A percentile compares a stretch with the other conserved stretches of the same genome.
These are phyloP conservation scores for Drosophila lacteicornis DNA, from an alignment of 1,140 invertebrate species.

Conservation along the genomic window DNA sequence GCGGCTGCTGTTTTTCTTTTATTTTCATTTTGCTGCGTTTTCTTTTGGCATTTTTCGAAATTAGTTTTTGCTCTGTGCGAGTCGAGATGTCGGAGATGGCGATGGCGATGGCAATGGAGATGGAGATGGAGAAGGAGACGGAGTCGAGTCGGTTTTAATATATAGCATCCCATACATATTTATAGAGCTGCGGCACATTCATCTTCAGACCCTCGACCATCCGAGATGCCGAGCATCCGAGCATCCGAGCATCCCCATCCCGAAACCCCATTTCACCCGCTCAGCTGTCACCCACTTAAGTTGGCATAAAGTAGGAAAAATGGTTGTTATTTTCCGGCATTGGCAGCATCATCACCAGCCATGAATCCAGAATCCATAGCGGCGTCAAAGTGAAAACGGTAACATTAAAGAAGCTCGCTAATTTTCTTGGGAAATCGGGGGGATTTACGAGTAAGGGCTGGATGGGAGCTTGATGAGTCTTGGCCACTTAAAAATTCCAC, in stretches of 20 bases:
- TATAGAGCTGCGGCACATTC: conserved; percentile 83
- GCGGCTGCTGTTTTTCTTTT: conserved; percentile 63
- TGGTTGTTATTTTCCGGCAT: conserved; percentile 66
- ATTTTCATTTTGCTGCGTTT: conserved; percentile 80
- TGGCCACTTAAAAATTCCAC: conserved; percentile 66
- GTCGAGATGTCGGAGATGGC: conserved; percentile 52
- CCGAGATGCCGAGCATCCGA: neutral
- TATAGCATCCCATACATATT: conserved; percentile 84
- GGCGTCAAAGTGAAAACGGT: conserved; percentile 57
- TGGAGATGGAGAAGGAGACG: conserved; percentile 42
- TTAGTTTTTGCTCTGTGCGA: conserved; percentile 82
- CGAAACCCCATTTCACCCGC: conserved; percentile 18
- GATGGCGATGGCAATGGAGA: conserved; percentile 9
- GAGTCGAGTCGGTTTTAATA: conserved; percentile 82
- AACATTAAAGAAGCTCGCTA: conserved; percentile 65
- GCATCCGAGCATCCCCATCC: neutral
- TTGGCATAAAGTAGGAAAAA: conserved; percentile 80
- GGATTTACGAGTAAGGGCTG: neutral
- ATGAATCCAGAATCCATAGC: conserved; percentile 44
- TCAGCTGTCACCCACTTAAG: conserved; percentile 74
- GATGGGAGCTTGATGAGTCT: conserved; percentile 14
- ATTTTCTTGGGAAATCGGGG: conserved; percentile 38
- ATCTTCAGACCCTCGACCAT: conserved; percentile 67
- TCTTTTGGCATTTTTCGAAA: conserved; percentile 85
- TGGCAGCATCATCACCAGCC: conserved; percentile 65